These are phyloP conservation scores for Idris sp. DNA, from an alignment of 1,140 invertebrate genomes.

Conservation along the genomic window DNA sequence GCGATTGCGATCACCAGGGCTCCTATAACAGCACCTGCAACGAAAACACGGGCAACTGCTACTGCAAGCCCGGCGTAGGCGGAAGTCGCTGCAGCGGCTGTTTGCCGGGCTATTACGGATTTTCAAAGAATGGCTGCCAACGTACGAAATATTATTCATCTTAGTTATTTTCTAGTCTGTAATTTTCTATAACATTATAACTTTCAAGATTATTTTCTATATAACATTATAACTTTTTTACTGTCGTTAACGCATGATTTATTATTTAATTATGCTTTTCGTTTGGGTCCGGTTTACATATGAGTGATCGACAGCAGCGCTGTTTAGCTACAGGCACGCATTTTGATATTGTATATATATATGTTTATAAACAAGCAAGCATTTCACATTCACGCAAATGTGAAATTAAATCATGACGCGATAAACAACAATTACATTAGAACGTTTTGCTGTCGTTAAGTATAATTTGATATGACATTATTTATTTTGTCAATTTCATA, in stretches of 20 bases:
- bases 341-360: too few relatives aligned
- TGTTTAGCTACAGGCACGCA: constrained; percentile 22
- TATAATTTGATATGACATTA: too few relatives aligned
- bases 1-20: constrained; percentile 87
- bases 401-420: too few relatives aligned
- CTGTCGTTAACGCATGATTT: constrained; percentile 39
- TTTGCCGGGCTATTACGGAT: constrained; percentile 89
- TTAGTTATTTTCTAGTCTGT: constrained; percentile 11
- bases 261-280: constrained; percentile 44
- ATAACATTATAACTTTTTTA: constrained; percentile 14
- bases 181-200: constrained; percentile 18
- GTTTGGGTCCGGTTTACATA: constrained; percentile 48
- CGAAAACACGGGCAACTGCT: constrained; percentile 87
- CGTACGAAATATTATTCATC: constrained; percentile 79
- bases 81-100: constrained; percentile 89
- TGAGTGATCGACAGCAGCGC: constrained; percentile 13
- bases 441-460: too few relatives aligned
- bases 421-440: too few relatives aligned
- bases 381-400: constrained; percentile 2
- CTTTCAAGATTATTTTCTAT: constrained; percentile 12
- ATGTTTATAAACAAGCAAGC: constrained; percentile 36
- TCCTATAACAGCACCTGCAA: constrained; percentile 86
- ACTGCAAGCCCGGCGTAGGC: constrained; percentile 90
- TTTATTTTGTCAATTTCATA: too few relatives aligned
- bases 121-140: constrained; percentile 88